phyloP scores from a whole-genome alignment of 2,888 invertebrate genomes.

The Sussaba pulchella region DNA sequence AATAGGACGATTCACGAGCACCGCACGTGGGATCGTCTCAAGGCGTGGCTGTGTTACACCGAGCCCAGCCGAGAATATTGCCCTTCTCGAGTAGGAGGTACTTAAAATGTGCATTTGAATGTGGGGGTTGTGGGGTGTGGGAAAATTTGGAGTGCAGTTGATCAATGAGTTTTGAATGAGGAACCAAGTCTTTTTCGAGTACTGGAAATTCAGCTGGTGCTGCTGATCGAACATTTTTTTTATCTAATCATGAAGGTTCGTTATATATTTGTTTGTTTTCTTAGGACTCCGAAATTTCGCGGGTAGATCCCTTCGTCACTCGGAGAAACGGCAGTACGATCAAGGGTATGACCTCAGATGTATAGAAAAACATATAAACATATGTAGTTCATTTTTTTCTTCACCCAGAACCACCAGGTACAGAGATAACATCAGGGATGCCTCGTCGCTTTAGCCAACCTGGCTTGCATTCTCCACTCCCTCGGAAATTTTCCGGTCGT shows the following conservation, averaged over 20 bases:
- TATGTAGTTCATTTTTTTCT: too few relatives aligned
- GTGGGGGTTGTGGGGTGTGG: not conserved
- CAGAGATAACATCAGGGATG: constrained; percentile 3
- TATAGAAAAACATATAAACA: too few relatives aligned
- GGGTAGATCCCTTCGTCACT: too few relatives aligned
- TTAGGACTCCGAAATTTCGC: too few relatives aligned
- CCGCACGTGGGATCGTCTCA: not conserved
- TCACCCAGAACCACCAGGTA: not conserved
- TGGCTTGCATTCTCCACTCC: not conserved
- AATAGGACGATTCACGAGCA: constrained; percentile 51
- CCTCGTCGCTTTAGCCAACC: not conserved
- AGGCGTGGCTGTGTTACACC: not conserved
- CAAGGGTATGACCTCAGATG: too few relatives aligned
- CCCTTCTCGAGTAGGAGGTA: not conserved
- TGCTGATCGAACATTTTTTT: too few relatives aligned
- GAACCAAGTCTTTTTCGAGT: not conserved
- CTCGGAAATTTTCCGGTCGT: constrained; percentile 4
- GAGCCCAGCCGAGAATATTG: constrained; percentile 15
- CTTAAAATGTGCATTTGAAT: constrained; percentile 51
- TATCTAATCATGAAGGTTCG: too few relatives aligned
- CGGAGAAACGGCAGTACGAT: too few relatives aligned
- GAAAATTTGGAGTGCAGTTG: not conserved
- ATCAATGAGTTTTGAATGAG: not conserved
- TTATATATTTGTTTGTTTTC: too few relatives aligned
- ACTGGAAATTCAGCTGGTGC: not conserved